phyloP scores from a whole-genome alignment of 2,797 vertebrate species.

The Notamacropus eugenii region DNA sequence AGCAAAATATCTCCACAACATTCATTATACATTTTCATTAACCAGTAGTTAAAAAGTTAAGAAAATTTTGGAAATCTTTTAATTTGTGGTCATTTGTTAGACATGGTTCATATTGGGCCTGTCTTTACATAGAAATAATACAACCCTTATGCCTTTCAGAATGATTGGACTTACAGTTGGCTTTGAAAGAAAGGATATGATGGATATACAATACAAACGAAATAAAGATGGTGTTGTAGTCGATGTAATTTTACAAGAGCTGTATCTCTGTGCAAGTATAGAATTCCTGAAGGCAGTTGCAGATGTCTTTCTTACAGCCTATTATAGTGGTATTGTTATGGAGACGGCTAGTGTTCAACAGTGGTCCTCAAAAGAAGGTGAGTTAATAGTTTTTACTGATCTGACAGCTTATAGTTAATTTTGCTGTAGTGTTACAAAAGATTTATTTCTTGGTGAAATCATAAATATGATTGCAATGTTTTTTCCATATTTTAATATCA shows the following conservation, averaged over 20 bases:
- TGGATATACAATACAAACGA: constrained; percentile 92
- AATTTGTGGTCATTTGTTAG: constrained; percentile 43
- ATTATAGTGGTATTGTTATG: constrained; percentile 87
- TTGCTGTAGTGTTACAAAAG: constrained; percentile 1
- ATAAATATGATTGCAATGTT: neutral
- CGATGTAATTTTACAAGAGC: constrained; percentile 92
- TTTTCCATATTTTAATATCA: neutral
- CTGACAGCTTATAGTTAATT: neutral
- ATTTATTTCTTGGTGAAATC: neutral
- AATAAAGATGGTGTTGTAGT: constrained; percentile 89
- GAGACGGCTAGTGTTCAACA: constrained; percentile 82
- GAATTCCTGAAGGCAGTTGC: constrained; percentile 96
- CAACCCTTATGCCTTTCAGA: constrained; percentile 84
- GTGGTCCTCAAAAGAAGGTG: constrained; percentile 88
- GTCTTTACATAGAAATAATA: constrained; percentile 1
- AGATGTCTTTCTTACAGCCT: constrained; percentile 94
- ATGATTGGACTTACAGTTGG: constrained; percentile 95
- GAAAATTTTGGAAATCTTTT: neutral
- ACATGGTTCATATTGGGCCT: neutral
- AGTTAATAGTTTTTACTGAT: constrained; percentile 54
- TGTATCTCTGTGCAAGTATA: constrained; percentile 97
- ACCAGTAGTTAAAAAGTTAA: neutral
- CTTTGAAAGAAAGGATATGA: constrained; percentile 94
- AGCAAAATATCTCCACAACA: neutral
- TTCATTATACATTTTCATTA: too few species aligned